These are phyloP conservation scores for Platyscapa corneri DNA, from an alignment of 1,140 invertebrate genomes.

Conservation along the genomic window DNA sequence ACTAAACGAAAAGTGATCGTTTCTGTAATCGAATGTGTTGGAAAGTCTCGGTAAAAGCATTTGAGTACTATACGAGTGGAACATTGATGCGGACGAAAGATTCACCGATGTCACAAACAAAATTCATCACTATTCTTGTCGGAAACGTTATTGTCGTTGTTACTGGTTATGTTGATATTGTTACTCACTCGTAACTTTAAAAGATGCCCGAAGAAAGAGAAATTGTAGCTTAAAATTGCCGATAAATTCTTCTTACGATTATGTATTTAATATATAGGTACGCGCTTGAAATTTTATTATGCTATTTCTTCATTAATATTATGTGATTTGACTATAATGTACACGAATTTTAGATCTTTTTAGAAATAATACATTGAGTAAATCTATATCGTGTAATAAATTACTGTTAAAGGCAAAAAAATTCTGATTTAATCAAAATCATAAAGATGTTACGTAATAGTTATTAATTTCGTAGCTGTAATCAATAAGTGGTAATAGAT, in stretches of 20 bases:
- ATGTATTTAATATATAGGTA: background rate
- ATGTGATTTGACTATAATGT: background rate
- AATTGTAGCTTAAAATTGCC: background rate
- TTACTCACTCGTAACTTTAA: background rate
- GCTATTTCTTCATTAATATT: background rate
- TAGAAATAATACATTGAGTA: too few relatives aligned
- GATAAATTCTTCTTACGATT: conserved; percentile 4
- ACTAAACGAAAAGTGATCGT: conserved; percentile 6
- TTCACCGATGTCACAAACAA: conserved; percentile 13
- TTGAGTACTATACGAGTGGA: conserved; percentile 47
- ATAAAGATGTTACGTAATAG: background rate
- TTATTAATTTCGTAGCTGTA: background rate
- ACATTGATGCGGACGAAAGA: conserved; percentile 56
- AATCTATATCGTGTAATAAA: background rate
- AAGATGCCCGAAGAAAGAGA: background rate
- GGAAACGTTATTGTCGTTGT: conserved; percentile 9
- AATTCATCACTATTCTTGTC: conserved; percentile 13
- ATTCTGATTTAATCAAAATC: background rate
- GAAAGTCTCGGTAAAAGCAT: conserved; percentile 44
- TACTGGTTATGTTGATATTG: background rate
- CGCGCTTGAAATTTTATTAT: background rate
- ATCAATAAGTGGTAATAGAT: too few relatives aligned
- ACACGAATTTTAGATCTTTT: background rate
- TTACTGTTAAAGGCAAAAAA: background rate
- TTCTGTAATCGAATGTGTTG: conserved; percentile 12